A percentile compares a stretch with the other conserved stretches of the same genome.
These are phyloP conservation scores for Eumacrocentrus americanus DNA, from an alignment of 2,888 invertebrate species.

Conservation along the genomic window DNA sequence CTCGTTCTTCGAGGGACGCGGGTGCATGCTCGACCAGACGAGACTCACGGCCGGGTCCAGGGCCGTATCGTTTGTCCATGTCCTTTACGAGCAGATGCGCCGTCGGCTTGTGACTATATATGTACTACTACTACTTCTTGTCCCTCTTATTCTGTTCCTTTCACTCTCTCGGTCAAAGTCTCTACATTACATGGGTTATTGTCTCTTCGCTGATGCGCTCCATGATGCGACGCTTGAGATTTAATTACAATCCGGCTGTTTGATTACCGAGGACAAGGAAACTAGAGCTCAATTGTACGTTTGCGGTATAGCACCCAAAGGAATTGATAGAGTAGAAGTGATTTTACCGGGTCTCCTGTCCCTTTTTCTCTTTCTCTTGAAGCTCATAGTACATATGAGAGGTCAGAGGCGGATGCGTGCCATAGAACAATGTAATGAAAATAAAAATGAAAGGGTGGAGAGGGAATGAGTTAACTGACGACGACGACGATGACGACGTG, in stretches of 20 bases:
- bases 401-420: too few species aligned
- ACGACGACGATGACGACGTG: conserved; percentile 15
- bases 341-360: too few species aligned
- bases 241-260: too few species aligned
- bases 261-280: too few species aligned
- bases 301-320: too few species aligned
- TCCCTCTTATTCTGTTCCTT: not conserved
- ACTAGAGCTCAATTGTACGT: too few species aligned
- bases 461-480: conserved; percentile 20
- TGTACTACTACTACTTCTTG: conserved; percentile 15
- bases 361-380: too few species aligned
- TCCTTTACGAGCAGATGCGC: conserved; percentile 7
- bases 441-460: conserved; percentile 11
- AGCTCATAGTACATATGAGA: too few species aligned
- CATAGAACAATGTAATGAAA: conserved; percentile 20
- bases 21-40: conserved; percentile 32
- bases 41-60: conserved; percentile 31
- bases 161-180: conserved; percentile 1
- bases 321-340: too few species aligned
- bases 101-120: not conserved
- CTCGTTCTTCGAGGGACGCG: conserved; percentile 31
- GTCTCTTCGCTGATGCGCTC: not conserved
- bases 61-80: conserved; percentile 31
- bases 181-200: not conserved
- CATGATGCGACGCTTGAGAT: too few species aligned